Evolutionary conservation across 2,888 invertebrate genomes (phyloP), one percentile per base, ranked within the genome.

Genomic region (Metellina segmentata): DNA sequence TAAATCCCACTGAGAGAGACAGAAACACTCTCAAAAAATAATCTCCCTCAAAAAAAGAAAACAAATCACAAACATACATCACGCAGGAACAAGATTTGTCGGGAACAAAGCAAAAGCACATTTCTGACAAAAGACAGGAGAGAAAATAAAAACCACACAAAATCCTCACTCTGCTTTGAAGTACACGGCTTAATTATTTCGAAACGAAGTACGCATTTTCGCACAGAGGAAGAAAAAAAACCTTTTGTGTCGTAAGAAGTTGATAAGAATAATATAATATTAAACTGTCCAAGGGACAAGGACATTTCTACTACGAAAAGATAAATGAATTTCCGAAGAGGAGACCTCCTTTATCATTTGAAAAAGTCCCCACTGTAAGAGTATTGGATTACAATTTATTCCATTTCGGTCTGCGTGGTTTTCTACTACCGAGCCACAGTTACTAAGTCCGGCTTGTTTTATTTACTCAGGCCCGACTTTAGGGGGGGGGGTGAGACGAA

Each of bases 371-470:
- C n/a, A 16, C 13, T 34, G 48, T 13, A 79, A 61, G 61, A 61
- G 61, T 79, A 79, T 79, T 79, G 79, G 79, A 79, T 79, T 79
- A 79, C 34, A 34, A 19, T 79, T 20, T 34, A 16, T 61, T 79
- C 79, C 79, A 61, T 61, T 79, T 77, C 61, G 61, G 16, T 61
- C 16, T 11, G 61, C 61, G 19, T 19, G 53, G 79, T 34, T 34
- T 79, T 34, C 34, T 34, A 34, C 34, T 61, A 61, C 61, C 20
- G 6, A 61, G 61, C 52, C 19, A 77, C 49, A 52, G 34, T 77
- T 77, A n/a, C 77, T 77, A 16, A 13, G 61, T 34, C 51, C 49
- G 34, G n/a, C 49, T 61, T 61, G 61, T 34, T 79, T 79, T 79
- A 79, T 79, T 79, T 79, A 79, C 53, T 6, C 19, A n/a, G 20